Evolutionary conservation across 2,888 invertebrate genomes (phyloP).

Genomic region (Blastobasis lacticolella): DNA sequence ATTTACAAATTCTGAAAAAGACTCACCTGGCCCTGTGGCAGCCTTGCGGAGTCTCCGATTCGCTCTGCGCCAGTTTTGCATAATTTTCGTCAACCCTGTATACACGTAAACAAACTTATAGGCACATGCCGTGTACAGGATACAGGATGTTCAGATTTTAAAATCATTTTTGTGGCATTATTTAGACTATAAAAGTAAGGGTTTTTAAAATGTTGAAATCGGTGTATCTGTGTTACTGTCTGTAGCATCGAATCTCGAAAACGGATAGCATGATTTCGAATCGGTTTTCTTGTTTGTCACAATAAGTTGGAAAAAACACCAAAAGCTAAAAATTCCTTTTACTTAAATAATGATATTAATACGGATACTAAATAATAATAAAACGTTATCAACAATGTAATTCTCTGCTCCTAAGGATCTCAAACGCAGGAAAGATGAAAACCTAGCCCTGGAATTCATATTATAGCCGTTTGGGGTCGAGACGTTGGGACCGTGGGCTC

Average conservation of each 20-base stretch:
- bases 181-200: background rate
- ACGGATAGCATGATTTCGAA: background rate
- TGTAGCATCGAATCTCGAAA: no score
- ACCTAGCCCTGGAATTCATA: no score
- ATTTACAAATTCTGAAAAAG: background rate
- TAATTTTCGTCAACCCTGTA: conserved; percentile 11
- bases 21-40: conserved; percentile 4
- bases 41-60: conserved; percentile 2
- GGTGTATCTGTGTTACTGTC: background rate
- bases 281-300: background rate
- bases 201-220: background rate
- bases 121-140: background rate
- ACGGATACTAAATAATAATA: no score
- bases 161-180: background rate
- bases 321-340: no score
- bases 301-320: background rate
- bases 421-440: no score
- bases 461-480: no score
- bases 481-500: no score
- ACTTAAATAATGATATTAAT: no score
- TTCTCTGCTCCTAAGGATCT: no score
- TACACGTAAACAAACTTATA: no score
- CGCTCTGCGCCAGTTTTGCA: conserved; percentile 16
- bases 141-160: conserved; percentile 15
- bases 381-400: no score